phyloP scores from a whole-genome alignment of 2,797 vertebrate genomes.

The Orestias chungarensis region DNA sequence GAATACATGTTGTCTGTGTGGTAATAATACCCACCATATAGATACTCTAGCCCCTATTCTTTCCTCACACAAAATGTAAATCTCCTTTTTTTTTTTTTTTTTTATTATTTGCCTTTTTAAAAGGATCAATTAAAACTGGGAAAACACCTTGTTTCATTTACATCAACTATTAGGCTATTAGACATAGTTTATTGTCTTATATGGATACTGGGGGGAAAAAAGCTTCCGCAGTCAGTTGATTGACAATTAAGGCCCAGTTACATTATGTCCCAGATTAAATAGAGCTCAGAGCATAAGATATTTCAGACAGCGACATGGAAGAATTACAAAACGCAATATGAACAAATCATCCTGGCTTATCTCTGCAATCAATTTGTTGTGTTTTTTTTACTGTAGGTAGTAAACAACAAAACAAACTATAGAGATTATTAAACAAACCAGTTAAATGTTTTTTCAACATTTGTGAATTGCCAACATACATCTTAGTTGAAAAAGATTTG shows the following conservation, averaged over 20 bases:
- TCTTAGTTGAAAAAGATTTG: not conserved
- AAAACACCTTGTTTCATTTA: not conserved
- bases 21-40: constrained; percentile 11
- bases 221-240: too few relatives aligned
- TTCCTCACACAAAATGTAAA: not conserved
- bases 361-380: not conserved
- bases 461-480: not conserved
- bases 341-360: not conserved
- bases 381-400: not conserved
- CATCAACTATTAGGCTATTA: too few relatives aligned
- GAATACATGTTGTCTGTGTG: constrained; percentile 28
- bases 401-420: not conserved
- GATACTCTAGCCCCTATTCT: not conserved
- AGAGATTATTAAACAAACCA: not conserved
- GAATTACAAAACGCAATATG: not conserved
- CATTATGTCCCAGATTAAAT: not conserved
- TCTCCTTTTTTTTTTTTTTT: not conserved
- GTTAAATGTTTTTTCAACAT: not conserved
- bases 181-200: not conserved
- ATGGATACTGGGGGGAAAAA: too few relatives aligned
- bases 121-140: not conserved
- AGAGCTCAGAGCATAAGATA: not conserved
- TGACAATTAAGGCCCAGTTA: not conserved
- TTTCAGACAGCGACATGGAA: not conserved
- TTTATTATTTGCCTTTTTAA: not conserved